phyloP scores from a whole-genome alignment of 2,113 vertebrate genomes.

The Dasyornis broadbenti region DNA sequence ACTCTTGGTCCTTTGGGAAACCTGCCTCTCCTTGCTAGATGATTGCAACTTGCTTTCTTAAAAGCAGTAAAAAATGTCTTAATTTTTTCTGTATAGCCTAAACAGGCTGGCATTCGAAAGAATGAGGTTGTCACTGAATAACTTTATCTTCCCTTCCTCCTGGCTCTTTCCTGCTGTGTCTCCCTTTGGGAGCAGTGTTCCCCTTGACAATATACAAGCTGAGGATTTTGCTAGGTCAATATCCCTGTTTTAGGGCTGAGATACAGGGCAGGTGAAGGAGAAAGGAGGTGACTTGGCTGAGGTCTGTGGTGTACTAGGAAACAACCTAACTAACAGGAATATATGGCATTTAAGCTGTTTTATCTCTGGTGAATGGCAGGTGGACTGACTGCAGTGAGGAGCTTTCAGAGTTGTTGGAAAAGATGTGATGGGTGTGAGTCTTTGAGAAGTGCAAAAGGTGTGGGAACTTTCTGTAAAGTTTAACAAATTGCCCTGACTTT shows the following conservation, averaged over 20 bases:
- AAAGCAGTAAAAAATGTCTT: background rate
- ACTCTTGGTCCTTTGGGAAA: background rate
- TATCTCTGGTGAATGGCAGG: background rate
- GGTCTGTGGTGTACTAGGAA: background rate
- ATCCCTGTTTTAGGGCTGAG: background rate
- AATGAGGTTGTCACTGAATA: background rate
- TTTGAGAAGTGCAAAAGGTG: background rate
- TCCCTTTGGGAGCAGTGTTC: background rate
- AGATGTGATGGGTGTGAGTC: background rate
- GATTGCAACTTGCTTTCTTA: background rate
- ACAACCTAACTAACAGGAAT: background rate
- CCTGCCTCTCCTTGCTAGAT: background rate
- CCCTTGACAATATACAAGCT: accelerated
- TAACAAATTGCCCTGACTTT: background rate
- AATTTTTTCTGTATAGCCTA: background rate
- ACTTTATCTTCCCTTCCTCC: background rate
- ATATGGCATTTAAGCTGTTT: background rate
- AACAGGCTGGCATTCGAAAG: background rate
- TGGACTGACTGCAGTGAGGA: background rate
- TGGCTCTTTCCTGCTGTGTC: background rate
- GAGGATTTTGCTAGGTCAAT: background rate
- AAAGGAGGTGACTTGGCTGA: background rate
- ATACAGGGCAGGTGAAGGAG: background rate
- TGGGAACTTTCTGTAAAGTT: background rate
- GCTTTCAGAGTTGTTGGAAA: background rate